Evolutionary conservation across 1,140 invertebrate species (phyloP), one percentile per base, ranked within the genome.

Genomic region (Eriocheir sinensis): DNA sequence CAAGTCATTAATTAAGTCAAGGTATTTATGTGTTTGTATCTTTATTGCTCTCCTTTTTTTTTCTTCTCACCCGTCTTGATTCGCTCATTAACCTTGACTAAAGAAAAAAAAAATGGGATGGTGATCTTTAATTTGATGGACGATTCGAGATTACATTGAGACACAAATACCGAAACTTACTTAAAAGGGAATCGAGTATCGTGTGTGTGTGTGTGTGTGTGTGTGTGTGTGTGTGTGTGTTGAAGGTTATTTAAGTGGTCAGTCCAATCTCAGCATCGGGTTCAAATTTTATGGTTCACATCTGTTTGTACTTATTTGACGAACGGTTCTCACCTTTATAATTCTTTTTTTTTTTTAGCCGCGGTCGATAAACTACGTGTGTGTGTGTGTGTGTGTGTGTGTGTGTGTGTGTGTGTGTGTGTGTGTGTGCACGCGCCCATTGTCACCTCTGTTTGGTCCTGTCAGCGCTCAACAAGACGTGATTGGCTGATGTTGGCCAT

Each of bases 361-460:
- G n/a, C n/a, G n/a, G n/a, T n/a, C n/a, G n/a, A n/a, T n/a, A n/a
- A n/a, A n/a, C n/a, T n/a, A n/a, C n/a, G n/a, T n/a, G 60, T 72
- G 6, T 72, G 53, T 72, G 6, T 72, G 53, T 21, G 53, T 72
- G 53, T 72, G 53, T 21, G 53, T 72, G 53, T 85, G 81, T 32
- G 9, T 27, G 83, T 36, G 9, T n/a, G 2, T n/a, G 8, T 38
- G 83, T 81, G 80, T 81, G 80, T 81, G 80, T 81, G 80, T 81
- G 80, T 81, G 80, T 81, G 80, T 81, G 80, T 81, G 80, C 27
- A 27, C 27, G 80, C 27, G 80, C 36, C 80, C 36, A 32, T 83
- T 38, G 30, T 38, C 12, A 12, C 40, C 83, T 86, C 81, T 85
- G 15, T 85, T 41, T 86, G 8, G 0, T 41, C 15, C 83, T 86